Percentiles rank a stretch among this genome's conserved stretches.
phyloP scores from a whole-genome alignment of 2,113 vertebrate species.

The Turdus rufiventris region DNA sequence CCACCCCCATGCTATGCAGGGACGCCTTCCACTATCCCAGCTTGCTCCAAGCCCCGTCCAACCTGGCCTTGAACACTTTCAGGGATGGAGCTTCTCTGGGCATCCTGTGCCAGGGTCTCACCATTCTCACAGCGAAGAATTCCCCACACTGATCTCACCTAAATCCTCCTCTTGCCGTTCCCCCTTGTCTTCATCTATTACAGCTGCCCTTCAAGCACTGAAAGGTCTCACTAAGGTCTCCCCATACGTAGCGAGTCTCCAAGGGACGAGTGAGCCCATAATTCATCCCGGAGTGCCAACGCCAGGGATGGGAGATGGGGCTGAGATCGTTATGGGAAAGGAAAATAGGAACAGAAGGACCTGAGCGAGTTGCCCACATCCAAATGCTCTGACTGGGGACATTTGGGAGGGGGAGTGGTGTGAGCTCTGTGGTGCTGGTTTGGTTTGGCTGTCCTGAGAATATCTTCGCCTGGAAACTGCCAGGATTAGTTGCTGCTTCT shows the following conservation, averaged over 20 bases:
- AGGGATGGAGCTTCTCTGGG: neutral
- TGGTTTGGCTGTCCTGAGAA: neutral
- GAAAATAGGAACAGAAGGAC: neutral
- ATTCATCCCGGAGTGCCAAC: neutral
- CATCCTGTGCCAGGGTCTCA: neutral
- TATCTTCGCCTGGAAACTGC: neutral
- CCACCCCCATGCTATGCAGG: rapidly evolving
- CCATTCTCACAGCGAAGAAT: too few species aligned
- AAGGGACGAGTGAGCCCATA: neutral
- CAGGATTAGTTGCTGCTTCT: neutral
- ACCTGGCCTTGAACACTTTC: neutral
- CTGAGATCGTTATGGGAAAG: neutral
- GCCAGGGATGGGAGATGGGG: neutral
- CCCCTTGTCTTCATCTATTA: too few species aligned
- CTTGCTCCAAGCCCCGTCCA: neutral
- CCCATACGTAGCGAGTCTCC: rapidly evolving
- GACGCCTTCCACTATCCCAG: rapidly evolving
- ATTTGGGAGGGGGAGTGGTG: neutral
- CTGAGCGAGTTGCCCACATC: neutral
- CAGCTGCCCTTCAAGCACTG: neutral
- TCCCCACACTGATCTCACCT: neutral
- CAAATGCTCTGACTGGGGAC: rapidly evolving
- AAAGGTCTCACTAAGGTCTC: neutral
- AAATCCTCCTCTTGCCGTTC: neutral
- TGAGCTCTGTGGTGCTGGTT: rapidly evolving